Evolutionary conservation across 2,888 invertebrate species (phyloP).

Genomic region (Plemyria rubiginata): DNA sequence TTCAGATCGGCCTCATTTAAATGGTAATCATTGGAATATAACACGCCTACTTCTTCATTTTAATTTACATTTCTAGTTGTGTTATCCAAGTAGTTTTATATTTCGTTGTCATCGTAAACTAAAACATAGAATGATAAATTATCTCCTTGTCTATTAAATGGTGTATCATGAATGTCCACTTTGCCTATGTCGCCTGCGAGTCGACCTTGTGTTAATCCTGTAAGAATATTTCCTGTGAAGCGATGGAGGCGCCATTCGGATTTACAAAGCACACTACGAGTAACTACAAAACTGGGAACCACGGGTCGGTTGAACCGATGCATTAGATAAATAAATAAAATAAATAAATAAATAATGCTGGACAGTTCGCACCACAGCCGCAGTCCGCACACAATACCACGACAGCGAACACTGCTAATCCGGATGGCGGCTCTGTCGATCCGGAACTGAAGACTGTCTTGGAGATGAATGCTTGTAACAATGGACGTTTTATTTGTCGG

Average conservation of each 20-base stretch:
- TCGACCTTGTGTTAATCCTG: constrained; percentile 45
- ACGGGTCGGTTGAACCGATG: neutral
- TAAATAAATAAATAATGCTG: neutral
- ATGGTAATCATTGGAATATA: constrained; percentile 80
- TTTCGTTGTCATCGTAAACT: constrained; percentile 62
- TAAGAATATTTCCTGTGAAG: constrained; percentile 30
- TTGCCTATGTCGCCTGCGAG: constrained; percentile 48
- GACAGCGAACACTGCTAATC: constrained; percentile 6
- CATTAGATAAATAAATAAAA: too few species aligned
- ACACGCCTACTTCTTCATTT: constrained; percentile 59
- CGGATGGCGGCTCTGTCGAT: constrained; percentile 39
- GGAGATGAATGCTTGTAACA: constrained; percentile 74
- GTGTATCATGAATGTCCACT: constrained; percentile 55
- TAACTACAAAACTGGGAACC: constrained; percentile 2
- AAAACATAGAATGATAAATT: constrained; percentile 57
- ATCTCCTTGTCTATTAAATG: constrained; percentile 52
- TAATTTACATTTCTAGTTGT: constrained; percentile 62
- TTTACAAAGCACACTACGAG: constrained; percentile 20
- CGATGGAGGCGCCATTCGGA: constrained; percentile 38
- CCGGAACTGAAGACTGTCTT: constrained; percentile 41
- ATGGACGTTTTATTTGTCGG: constrained; percentile 80
- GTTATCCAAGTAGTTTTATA: constrained; percentile 68
- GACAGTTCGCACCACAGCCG: neutral
- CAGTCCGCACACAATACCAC: neutral
- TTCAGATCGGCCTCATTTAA: constrained; percentile 86